phyloP scores from a whole-genome alignment of 2,888 invertebrate genomes.

The Eilema depressum region DNA sequence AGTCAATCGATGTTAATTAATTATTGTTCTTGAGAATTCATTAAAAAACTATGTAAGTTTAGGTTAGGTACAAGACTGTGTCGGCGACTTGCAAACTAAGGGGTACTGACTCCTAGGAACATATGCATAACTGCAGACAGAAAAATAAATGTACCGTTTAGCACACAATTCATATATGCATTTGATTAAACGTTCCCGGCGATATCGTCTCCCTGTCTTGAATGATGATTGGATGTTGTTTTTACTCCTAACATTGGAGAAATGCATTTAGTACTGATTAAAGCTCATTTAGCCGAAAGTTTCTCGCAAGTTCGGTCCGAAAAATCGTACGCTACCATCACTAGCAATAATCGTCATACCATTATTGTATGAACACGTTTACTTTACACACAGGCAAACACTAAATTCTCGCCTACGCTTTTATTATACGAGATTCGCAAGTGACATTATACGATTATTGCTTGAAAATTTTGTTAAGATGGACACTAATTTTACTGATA shows the following conservation, averaged over 20 bases:
- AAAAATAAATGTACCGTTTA: background rate
- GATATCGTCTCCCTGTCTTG: slow-evolving; percentile 7
- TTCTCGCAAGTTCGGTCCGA: too few species aligned
- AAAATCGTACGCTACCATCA: too few species aligned
- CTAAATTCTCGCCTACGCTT: too few species aligned
- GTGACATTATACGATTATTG: too few species aligned
- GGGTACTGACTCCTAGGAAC: background rate
- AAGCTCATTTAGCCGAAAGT: too few species aligned
- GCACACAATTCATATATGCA: background rate
- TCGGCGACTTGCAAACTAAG: background rate
- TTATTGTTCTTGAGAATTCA: background rate
- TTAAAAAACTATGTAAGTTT: background rate
- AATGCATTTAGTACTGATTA: slow-evolving; percentile 24
- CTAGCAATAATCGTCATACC: too few species aligned
- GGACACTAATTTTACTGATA: too few species aligned
- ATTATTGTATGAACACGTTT: too few species aligned
- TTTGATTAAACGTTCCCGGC: slow-evolving; percentile 23
- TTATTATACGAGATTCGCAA: too few species aligned
- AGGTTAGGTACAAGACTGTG: background rate
- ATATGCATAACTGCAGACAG: background rate
- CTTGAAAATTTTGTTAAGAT: too few species aligned
- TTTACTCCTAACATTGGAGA: slow-evolving; percentile 21
- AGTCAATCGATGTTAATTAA: background rate
- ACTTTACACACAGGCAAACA: too few species aligned
- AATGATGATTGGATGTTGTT: slow-evolving; percentile 29